A percentile compares a stretch with the other conserved stretches of the same genome.
phyloP scores from a whole-genome alignment of 2,113 vertebrate genomes.

The Ivindomyrus marchei region DNA sequence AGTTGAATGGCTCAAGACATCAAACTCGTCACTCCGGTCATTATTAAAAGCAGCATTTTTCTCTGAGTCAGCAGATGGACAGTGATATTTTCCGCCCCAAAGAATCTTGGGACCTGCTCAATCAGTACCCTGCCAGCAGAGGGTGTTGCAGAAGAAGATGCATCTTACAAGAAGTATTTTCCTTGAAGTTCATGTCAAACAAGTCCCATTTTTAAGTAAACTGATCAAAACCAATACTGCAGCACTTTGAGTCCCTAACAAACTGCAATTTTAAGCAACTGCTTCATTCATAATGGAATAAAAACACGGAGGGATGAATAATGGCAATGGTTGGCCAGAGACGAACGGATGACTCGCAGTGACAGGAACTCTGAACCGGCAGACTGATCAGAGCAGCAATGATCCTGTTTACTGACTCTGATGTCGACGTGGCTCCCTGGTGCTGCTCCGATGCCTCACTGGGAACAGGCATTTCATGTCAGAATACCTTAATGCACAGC shows the following conservation, averaged over 20 bases:
- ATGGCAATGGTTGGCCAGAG: background rate
- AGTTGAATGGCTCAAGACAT: background rate
- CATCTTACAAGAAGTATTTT: background rate
- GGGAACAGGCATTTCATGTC: background rate
- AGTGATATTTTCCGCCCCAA: background rate
- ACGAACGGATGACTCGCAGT: background rate
- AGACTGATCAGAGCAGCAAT: background rate
- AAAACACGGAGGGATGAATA: background rate
- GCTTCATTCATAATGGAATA: conserved; percentile 9
- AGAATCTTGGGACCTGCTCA: background rate
- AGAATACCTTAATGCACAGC: background rate
- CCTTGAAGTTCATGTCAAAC: conserved; percentile 10
- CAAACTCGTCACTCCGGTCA: background rate
- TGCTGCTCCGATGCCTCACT: background rate
- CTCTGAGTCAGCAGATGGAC: background rate
- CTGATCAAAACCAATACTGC: background rate
- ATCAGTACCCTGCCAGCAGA: background rate
- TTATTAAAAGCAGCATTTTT: background rate
- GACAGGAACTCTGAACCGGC: background rate
- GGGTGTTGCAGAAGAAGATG: background rate
- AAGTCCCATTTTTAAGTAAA: background rate
- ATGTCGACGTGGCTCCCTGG: background rate
- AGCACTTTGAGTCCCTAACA: background rate
- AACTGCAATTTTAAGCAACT: background rate
- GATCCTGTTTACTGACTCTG: background rate